Conservation (phyloP, 2,888 invertebrate species). For the Therioaphis trifolii region DNA sequence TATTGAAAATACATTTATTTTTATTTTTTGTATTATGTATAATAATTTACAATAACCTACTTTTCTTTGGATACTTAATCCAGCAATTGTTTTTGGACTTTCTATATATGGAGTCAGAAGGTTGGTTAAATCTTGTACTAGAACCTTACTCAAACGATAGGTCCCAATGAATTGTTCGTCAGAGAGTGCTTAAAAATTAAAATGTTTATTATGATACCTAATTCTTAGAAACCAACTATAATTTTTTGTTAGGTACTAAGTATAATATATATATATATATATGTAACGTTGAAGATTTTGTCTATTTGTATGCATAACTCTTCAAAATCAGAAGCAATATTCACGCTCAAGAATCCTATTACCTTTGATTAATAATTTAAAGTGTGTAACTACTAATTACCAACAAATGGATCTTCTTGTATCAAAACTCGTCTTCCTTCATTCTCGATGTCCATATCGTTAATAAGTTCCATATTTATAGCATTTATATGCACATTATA, state of each 20-base stretch:
- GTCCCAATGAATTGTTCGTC: conserved; percentile 11
- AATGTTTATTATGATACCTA: background rate
- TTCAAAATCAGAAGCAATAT: no score
- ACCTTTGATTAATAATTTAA: no score
- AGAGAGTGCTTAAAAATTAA: conserved; percentile 31
- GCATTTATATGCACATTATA: no score
- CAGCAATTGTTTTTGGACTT: background rate
- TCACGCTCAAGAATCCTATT: no score
- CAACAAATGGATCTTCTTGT: conserved; percentile 10
- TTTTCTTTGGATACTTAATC: conserved; percentile 24
- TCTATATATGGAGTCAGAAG: background rate
- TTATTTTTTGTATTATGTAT: no score
- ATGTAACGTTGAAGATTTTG: no score
- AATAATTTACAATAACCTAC: background rate
- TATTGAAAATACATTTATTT: no score
- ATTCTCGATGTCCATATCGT: background rate
- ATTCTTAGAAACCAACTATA: background rate
- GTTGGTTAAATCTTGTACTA: conserved; percentile 22
- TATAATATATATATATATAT: background rate
- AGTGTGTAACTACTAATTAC: no score
- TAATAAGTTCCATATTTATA: no score
- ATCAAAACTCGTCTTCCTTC: background rate
- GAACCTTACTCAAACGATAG: conserved; percentile 10
- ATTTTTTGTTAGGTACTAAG: no score
- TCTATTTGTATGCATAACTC: no score